phyloP scores from a whole-genome alignment of 2,113 vertebrate species.

The Grus americana region DNA sequence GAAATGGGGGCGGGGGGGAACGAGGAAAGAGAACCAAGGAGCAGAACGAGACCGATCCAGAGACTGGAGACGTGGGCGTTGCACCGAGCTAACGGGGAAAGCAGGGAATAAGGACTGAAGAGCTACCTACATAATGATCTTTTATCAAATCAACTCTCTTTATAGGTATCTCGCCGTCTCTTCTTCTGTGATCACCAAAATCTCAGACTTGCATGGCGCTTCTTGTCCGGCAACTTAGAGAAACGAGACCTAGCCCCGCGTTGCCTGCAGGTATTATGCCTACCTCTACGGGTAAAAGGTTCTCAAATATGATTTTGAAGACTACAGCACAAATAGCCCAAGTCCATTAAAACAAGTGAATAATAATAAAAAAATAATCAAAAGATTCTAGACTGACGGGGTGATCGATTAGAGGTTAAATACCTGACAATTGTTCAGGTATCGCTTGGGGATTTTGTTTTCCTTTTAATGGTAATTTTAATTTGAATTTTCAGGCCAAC shows the following conservation, averaged over 20 bases:
- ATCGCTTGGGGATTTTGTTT: background rate
- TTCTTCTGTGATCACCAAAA: background rate
- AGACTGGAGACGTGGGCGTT: background rate
- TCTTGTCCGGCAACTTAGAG: background rate
- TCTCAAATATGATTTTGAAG: background rate
- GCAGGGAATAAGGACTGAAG: background rate
- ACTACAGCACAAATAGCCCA: background rate
- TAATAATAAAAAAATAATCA: background rate
- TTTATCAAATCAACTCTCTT: background rate
- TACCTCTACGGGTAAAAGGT: background rate
- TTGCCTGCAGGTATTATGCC: background rate
- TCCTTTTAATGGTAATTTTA: background rate
- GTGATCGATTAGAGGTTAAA: background rate
- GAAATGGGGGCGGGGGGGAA: background rate
- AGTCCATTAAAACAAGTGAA: background rate
- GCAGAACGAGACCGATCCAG: background rate
- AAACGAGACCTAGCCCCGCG: background rate
- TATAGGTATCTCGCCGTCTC: background rate
- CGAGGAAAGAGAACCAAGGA: background rate
- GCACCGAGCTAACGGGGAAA: background rate
- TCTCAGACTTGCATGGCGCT: background rate
- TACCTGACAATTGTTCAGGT: background rate
- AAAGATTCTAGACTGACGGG: background rate
- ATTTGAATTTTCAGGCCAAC: background rate
- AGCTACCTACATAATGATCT: background rate